These are phyloP conservation scores for Parauchenoglanis ngamensis DNA, from an alignment of 2,797 vertebrate genomes.

Conservation along the genomic window DNA sequence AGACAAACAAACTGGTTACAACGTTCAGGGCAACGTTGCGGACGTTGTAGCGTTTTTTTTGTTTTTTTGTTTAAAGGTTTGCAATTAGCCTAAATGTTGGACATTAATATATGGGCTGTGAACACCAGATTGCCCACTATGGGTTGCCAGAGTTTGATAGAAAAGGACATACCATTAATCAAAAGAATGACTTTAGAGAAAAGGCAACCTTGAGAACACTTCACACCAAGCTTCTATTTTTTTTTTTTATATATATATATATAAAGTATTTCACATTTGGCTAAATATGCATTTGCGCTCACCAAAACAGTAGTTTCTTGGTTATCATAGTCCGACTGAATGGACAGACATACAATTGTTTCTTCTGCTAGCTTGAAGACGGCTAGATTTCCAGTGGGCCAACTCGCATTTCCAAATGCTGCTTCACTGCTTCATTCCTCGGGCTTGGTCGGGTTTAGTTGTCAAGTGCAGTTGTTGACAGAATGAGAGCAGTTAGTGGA, in stretches of 20 bases:
- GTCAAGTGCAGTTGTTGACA: constrained; percentile 7
- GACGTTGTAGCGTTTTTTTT: not conserved
- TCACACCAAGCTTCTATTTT: constrained; percentile 25
- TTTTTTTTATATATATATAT: not conserved
- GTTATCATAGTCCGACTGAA: not conserved
- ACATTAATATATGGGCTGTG: constrained; percentile 8
- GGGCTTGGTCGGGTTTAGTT: not conserved
- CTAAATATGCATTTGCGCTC: constrained; percentile 41
- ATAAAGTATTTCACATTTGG: constrained; percentile 34
- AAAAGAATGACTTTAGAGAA: constrained; percentile 17
- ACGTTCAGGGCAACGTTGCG: constrained; percentile 3
- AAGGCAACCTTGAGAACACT: constrained; percentile 28
- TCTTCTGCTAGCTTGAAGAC: not conserved
- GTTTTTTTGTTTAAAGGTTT: not conserved
- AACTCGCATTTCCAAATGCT: constrained; percentile 7
- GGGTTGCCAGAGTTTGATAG: constrained; percentile 28
- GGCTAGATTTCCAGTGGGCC: constrained; percentile 23
- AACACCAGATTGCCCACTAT: constrained; percentile 15
- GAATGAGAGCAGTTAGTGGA: constrained; percentile 10
- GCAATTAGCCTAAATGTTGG: not conserved
- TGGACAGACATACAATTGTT: constrained; percentile 22
- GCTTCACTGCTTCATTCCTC: constrained; percentile 8
- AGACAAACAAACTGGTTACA: constrained; percentile 16
- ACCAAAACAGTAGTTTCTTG: not conserved
- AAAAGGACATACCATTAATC: constrained; percentile 27